Conservation (phyloP, 2,888 invertebrate genomes). For the Eristalinus sepulchralis region DNA sequence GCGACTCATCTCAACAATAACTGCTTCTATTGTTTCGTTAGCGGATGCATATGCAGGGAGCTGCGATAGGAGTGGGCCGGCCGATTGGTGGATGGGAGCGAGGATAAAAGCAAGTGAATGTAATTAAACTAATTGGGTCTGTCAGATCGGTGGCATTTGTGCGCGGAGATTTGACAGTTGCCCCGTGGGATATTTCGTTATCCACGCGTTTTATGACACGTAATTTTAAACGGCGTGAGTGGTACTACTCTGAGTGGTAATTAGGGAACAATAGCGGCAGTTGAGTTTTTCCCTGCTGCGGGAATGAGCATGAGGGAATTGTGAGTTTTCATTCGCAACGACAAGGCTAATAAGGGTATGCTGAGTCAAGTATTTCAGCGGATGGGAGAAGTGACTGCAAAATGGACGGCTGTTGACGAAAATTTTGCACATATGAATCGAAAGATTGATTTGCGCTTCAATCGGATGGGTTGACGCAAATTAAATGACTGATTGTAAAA, state of each 20-base stretch:
- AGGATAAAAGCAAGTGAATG: conserved; percentile 54
- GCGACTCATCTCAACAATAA: neutral
- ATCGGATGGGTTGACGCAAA: neutral
- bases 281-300: neutral
- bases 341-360: neutral
- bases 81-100: neutral
- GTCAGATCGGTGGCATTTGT: conserved; percentile 53
- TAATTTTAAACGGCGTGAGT: conserved; percentile 40
- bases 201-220: conserved; percentile 34
- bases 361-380: neutral
- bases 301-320: neutral
- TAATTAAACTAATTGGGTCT: conserved; percentile 66
- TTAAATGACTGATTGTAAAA: neutral
- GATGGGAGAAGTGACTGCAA: neutral
- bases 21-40: conserved; percentile 48
- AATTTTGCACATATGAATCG: neutral
- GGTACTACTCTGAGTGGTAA: conserved; percentile 30
- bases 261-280: conserved; percentile 23
- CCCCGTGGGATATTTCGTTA: conserved; percentile 35
- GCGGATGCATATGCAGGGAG: conserved; percentile 59
- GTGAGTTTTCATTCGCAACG: neutral
- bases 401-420: neutral
- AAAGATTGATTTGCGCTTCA: neutral
- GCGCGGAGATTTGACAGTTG: conserved; percentile 48
- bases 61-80: neutral